These are phyloP conservation scores for Psittacus erithacus DNA, from an alignment of 2,113 vertebrate species.

Conservation along the genomic window DNA sequence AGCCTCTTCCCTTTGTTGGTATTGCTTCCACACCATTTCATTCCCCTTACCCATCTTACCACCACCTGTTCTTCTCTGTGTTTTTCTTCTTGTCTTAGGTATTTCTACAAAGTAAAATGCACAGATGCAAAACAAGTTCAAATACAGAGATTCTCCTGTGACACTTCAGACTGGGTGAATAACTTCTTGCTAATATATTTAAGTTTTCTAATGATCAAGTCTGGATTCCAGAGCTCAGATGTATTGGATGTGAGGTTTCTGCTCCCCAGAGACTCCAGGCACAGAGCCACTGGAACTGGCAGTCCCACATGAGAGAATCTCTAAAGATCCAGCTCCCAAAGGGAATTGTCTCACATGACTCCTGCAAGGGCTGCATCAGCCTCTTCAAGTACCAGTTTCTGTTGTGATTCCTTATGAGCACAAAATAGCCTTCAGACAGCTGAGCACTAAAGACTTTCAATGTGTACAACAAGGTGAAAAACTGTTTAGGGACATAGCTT, in stretches of 20 bases:
- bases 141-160: background rate
- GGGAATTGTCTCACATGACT: background rate
- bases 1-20: background rate
- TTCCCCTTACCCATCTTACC: background rate
- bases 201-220: background rate
- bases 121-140: background rate
- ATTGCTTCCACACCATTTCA: background rate
- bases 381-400: background rate
- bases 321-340: background rate
- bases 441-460: background rate
- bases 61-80: background rate
- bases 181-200: background rate
- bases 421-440: background rate
- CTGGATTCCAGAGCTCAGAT: background rate
- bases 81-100: background rate
- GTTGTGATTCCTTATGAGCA: background rate
- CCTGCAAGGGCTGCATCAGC: background rate
- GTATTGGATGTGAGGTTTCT: background rate
- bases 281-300: background rate
- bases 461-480: background rate
- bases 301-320: background rate
- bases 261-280: background rate
- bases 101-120: background rate
- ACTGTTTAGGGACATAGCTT: background rate
- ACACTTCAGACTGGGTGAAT: background rate